Evolutionary conservation across 1,140 invertebrate genomes (phyloP).

Genomic region (Campoletis sonorensis): DNA sequence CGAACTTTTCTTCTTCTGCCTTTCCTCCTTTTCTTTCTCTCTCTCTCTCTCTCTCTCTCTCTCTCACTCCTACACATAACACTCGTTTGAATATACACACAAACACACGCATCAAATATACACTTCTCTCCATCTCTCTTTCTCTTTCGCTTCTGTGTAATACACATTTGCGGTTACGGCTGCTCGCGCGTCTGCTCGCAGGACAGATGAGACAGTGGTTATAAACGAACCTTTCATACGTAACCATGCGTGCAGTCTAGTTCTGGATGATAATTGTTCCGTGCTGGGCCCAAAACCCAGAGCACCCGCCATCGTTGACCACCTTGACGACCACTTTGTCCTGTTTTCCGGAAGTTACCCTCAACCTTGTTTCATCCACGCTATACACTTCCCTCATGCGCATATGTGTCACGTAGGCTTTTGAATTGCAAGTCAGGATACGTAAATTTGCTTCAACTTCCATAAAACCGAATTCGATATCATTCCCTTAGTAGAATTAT

Average conservation of each 20-base stretch:
- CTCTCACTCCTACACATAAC: not conserved
- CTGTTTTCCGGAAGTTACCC: conserved; percentile 19
- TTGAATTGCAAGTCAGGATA: too few relatives aligned
- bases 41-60: not conserved
- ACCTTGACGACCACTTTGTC: conserved; percentile 30
- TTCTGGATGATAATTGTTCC: conserved; percentile 22
- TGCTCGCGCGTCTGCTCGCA: conserved; percentile 20
- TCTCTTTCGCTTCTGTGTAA: conserved; percentile 13
- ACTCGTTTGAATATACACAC: not conserved
- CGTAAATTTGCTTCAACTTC: too few relatives aligned
- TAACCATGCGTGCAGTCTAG: not conserved
- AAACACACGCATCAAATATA: not conserved
- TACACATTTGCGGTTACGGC: conserved; percentile 1
- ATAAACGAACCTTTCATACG: conserved; percentile 7
- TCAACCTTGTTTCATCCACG: not conserved
- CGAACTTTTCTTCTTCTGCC: conserved; percentile 36
- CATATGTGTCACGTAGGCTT: not conserved
- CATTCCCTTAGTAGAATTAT: too few relatives aligned
- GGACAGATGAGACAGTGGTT: conserved; percentile 52
- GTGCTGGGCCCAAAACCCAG: not conserved
- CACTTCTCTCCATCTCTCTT: not conserved
- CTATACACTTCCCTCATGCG: not conserved
- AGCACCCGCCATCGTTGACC: conserved; percentile 17
- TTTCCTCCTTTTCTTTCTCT: not conserved
- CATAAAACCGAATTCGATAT: too few relatives aligned